These are phyloP conservation scores for Andrena haemorrhoa DNA, from an alignment of 2,888 invertebrate species.

Conservation along the genomic window DNA sequence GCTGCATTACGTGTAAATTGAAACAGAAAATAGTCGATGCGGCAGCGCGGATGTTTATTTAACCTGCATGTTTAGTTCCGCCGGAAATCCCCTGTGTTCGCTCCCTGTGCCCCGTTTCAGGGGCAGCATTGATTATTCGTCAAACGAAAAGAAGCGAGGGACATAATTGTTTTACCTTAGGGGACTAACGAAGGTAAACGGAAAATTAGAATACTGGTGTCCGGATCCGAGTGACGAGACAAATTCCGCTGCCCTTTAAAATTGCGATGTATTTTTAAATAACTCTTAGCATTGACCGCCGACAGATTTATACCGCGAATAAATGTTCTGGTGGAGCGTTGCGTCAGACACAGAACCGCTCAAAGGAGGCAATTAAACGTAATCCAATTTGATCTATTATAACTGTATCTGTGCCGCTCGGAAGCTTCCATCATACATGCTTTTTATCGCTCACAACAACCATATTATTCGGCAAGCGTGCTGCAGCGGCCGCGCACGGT, in stretches of 20 bases:
- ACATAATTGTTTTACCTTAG: too few relatives aligned
- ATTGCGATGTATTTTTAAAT: background rate
- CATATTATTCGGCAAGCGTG: conserved; percentile 27
- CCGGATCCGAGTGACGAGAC: background rate
- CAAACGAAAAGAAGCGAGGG: background rate
- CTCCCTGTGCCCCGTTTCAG: background rate
- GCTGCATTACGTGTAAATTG: conserved; percentile 59
- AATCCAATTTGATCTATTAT: conserved; percentile 61
- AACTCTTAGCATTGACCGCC: background rate
- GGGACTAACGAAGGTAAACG: background rate
- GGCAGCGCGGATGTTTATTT: conserved; percentile 44
- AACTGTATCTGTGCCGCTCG: conserved; percentile 52
- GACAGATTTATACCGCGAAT: background rate
- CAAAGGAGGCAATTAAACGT: conserved; percentile 55
- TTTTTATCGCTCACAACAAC: conserved; percentile 34
- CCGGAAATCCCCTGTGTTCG: conserved; percentile 32
- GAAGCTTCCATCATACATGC: conserved; percentile 35
- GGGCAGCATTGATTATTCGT: conserved; percentile 1
- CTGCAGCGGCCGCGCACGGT: conserved; percentile 14
- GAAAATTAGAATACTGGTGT: background rate
- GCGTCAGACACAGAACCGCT: conserved; percentile 35
- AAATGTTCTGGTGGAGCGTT: background rate
- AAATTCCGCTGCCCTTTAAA: background rate
- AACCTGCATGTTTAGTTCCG: conserved; percentile 30
- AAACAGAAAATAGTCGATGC: conserved; percentile 62